These are phyloP conservation scores for Lophius americanus DNA, from an alignment of 2,797 vertebrate genomes.

Conservation along the genomic window DNA sequence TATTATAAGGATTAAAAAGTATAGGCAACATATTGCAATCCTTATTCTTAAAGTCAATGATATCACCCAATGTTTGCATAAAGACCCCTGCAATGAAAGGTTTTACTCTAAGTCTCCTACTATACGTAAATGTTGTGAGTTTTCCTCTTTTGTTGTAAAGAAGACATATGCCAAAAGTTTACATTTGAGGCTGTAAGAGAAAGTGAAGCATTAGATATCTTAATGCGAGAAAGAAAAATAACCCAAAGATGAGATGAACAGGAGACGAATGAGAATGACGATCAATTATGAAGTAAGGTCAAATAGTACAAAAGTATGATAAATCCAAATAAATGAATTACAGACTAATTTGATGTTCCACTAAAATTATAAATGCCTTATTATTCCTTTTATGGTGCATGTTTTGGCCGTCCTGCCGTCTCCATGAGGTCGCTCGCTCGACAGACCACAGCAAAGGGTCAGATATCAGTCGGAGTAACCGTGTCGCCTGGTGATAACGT, in stretches of 20 bases:
- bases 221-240: too few relatives aligned
- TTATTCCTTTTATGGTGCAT: neutral
- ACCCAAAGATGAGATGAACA: too few relatives aligned
- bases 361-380: neutral
- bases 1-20: neutral
- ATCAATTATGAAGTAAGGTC: too few relatives aligned
- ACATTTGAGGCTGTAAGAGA: too few relatives aligned
- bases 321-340: neutral
- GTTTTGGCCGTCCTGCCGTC: conserved; percentile 4
- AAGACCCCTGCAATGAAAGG: neutral
- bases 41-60: neutral
- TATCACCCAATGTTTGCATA: neutral
- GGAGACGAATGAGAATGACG: too few relatives aligned
- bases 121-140: neutral
- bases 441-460: conserved; percentile 43
- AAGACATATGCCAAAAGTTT: neutral
- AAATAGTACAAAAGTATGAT: neutral
- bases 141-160: neutral
- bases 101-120: neutral
- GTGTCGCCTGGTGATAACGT: conserved; percentile 32
- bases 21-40: neutral
- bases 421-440: conserved; percentile 1
- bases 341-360: neutral
- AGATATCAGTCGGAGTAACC: conserved; percentile 38
- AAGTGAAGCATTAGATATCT: too few relatives aligned